phyloP scores from a whole-genome alignment of 2,888 invertebrate species.

The Drymonia ruficornis region DNA sequence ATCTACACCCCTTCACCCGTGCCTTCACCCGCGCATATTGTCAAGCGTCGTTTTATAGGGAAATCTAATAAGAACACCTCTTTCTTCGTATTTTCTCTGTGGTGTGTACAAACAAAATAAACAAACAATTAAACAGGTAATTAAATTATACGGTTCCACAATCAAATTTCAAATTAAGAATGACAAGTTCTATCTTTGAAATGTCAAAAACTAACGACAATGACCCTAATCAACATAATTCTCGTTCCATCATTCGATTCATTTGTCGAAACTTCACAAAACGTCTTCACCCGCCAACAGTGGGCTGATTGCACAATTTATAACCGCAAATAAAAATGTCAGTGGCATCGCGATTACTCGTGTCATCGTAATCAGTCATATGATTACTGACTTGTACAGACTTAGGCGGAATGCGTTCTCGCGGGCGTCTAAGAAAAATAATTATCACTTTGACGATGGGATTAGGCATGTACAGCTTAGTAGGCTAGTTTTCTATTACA shows the following conservation, averaged over 20 bases:
- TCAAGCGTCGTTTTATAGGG: no score
- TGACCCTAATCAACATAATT: constrained; percentile 3
- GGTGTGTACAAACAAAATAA: no score
- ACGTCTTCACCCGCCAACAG: neutral
- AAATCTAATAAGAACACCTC: no score
- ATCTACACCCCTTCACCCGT: no score
- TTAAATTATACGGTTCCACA: no score
- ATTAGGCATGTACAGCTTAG: no score
- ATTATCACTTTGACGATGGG: neutral
- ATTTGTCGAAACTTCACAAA: constrained; percentile 4
- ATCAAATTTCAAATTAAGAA: neutral
- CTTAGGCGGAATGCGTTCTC: neutral
- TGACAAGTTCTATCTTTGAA: neutral
- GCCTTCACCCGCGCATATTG: no score
- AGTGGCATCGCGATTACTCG: constrained; percentile 5
- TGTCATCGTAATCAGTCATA: constrained; percentile 6
- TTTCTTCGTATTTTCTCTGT: no score
- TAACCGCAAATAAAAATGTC: constrained; percentile 5
- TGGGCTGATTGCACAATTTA: constrained; percentile 4
- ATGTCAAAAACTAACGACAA: neutral
- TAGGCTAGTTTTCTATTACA: no score
- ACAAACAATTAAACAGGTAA: no score
- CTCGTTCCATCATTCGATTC: neutral
- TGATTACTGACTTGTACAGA: neutral
- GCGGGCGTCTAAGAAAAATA: neutral